Evolutionary conservation across 2,888 invertebrate genomes (phyloP).

Genomic region (Ariolimax columbianus): DNA sequence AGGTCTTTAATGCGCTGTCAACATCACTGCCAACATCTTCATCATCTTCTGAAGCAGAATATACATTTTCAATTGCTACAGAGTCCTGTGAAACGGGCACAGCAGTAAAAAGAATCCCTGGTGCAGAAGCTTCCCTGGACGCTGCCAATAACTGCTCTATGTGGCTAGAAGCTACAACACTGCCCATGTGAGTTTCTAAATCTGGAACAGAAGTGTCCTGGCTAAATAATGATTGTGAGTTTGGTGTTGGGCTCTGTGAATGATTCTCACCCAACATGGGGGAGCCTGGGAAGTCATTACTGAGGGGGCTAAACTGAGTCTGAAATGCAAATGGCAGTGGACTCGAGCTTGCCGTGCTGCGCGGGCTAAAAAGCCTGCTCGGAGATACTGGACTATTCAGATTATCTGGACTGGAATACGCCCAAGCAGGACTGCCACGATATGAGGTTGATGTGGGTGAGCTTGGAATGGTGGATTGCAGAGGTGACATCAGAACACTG

Average conservation of each 20-base stretch:
- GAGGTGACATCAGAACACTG: conserved; percentile 39
- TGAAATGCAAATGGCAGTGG: background rate
- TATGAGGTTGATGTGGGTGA: conserved; percentile 42
- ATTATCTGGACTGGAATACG: background rate
- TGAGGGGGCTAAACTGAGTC: conserved; percentile 40
- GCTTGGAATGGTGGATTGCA: conserved; percentile 24
- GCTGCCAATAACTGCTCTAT: background rate
- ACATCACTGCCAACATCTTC: conserved; percentile 28
- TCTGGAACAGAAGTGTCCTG: background rate
- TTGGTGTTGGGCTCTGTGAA: conserved; percentile 32
- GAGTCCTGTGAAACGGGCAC: conserved; percentile 19
- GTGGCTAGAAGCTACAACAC: background rate
- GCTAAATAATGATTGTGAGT: conserved; percentile 34
- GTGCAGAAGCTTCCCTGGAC: background rate
- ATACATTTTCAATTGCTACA: background rate
- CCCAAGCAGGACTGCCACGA: conserved; percentile 41
- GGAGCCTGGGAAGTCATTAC: conserved; percentile 12
- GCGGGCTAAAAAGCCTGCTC: background rate
- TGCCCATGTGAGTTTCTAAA: background rate
- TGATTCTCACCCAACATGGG: conserved; percentile 6
- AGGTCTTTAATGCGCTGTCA: background rate
- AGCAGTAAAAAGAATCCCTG: background rate
- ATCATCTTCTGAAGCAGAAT: conserved; percentile 49
- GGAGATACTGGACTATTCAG: background rate
- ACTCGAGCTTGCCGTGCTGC: conserved; percentile 1